These are phyloP conservation scores for Atractosteus spatula DNA, from an alignment of 2,113 vertebrate genomes.

Conservation along the genomic window DNA sequence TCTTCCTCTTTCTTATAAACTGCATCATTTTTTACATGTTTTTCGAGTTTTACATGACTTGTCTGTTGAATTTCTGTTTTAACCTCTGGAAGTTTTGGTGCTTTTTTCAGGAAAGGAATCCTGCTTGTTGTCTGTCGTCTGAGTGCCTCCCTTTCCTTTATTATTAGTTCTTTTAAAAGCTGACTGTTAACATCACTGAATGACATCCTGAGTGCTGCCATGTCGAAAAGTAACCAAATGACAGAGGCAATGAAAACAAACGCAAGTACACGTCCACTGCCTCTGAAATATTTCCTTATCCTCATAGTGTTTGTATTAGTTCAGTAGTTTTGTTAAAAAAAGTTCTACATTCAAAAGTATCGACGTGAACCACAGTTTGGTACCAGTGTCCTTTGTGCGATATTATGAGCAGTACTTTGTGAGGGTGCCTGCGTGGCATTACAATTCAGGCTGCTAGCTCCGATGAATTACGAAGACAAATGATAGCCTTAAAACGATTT, in stretches of 20 bases:
- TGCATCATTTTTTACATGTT: neutral
- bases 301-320: constrained; percentile 53
- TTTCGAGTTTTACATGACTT: constrained; percentile 10
- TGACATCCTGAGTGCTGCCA: constrained; percentile 85
- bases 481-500: neutral
- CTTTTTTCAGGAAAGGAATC: constrained; percentile 17
- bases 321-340: too few relatives aligned
- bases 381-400: neutral
- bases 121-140: constrained; percentile 25
- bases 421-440: constrained; percentile 39
- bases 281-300: constrained; percentile 77
- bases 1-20: constrained; percentile 17
- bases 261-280: constrained; percentile 78
- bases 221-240: constrained; percentile 88
- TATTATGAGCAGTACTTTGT: neutral
- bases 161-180: constrained; percentile 56
- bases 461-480: neutral
- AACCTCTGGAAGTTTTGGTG: constrained; percentile 44
- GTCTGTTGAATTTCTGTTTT: constrained; percentile 27
- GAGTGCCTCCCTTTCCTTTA: constrained; percentile 44
- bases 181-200: constrained; percentile 70
- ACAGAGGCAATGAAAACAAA: constrained; percentile 86
- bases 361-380: neutral
- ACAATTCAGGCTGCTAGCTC: constrained; percentile 8
- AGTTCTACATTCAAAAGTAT: neutral